Base-by-base conservation (phyloP, 2,113 vertebrate species). In the Tretioscincus oriximinensis region DNA sequence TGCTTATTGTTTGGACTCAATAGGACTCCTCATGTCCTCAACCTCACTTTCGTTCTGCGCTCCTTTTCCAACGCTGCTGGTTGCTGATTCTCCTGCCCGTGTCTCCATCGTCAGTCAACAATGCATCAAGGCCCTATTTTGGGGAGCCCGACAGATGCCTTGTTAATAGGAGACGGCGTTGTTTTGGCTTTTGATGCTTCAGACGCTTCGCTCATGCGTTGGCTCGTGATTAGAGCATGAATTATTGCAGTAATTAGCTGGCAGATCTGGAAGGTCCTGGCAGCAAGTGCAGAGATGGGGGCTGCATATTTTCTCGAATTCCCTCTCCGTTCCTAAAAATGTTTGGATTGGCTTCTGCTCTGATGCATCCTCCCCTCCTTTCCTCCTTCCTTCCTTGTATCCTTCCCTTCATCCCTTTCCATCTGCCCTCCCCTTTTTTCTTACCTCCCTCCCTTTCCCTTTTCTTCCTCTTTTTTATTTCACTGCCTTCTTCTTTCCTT, bases 131-230 rank as follows among this genome's bases (percentile, higher is more conserved):
- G 6, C n/a, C n/a, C n/a, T 41, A 51, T 67, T 66, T 60, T 4
- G 14, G 80, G 72, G 51, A 68, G 29, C 70, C 54, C 20, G 58
- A 69, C 72, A 80, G 77, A 76, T 81, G 80, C 80, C 73, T 76
- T 63, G 58, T 54, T 76, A 69, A 79, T 29, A 66, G 82, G 72
- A 79, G 72, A 74, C 16, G 77, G 47, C 12, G 29, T 24, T 75
- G 77, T 71, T 80, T 70, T 80, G 82, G 65, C 82, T 80, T 69
- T 75, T 72, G 77, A 75, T 75, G 82, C 66, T 73, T 54, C 66
- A 61, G 77, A 75, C 69, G 77, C 66, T 73, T 41, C 58, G 47
- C 75, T 75, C 72, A 21, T 70, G 77, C 65, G 11, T 80, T 80
- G 70, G 58, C 72, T 22, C 18, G 41, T 80, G 82, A 84, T 84